Base-by-base conservation (phyloP, 2,113 vertebrate species). In the Platanista minor region DNA sequence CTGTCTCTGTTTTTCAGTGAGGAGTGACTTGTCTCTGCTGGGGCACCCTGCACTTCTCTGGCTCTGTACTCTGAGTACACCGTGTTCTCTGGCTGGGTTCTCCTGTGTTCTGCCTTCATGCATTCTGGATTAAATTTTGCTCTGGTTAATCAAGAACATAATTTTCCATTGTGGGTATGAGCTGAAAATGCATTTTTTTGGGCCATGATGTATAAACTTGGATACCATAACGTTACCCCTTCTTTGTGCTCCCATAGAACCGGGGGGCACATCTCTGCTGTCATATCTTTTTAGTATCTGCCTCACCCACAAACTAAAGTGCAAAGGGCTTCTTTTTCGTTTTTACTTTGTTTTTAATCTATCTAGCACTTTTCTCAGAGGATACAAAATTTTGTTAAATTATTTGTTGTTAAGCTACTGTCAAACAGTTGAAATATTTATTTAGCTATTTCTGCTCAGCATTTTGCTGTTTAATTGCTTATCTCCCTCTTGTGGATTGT, bases 1-100 rank as follows among this genome's bases (percentile, higher is more conserved):
- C 54, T 49, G 3, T 75, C 75, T 97, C 81, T 64, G 31, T 59
- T 59, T 87, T n/a, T 43, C 86, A 71, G n/a, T 27, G 23, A 92
- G 25, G 46, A 84, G 46, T 71, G 41, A 39, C 72, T 83, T 81
- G 31, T 72, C 69, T 94, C 83, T 77, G 57, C 46, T 29, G 13
- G 41, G 13, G n/a, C 18, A 87, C 29, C 71, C 77, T 94, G 17
- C 0, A 25, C 12, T 87, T 91, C 33, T 52, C 57, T 96, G 90
- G 46, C 25, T 46, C 18, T 96, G 94, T 75, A n/a, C 77, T 54
- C 41, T 59, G 52, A 95, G 83, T 72, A 91, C 67, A 62, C n/a
- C 52, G 8, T 92, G 81, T 94, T 95, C 80, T 89, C 59, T 93
- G 62, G 92, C 84, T 94, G 87, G n/a, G 64, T 94, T 96, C 69